Evolutionary conservation across 2,113 vertebrate species (phyloP).

Genomic region (Oryzias curvinotus): DNA sequence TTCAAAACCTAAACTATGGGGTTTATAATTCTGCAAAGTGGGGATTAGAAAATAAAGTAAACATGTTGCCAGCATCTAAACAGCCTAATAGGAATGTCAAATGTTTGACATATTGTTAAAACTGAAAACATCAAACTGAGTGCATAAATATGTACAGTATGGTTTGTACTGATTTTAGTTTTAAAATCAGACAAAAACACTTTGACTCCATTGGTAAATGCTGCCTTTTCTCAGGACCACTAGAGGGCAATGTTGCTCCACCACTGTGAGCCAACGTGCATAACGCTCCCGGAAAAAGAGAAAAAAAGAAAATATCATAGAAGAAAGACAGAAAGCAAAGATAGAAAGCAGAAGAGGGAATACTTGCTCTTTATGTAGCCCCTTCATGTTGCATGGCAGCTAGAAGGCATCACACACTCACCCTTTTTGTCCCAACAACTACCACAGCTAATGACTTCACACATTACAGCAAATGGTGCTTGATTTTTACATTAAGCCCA

Average conservation of each 20-base stretch:
- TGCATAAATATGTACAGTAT: not conserved
- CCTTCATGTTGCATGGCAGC: constrained; percentile 61
- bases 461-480: constrained; percentile 74
- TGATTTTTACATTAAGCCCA: constrained; percentile 71
- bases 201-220: constrained; percentile 32
- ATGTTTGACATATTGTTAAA: too few species aligned
- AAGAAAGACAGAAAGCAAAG: constrained; percentile 55
- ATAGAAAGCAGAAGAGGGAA: constrained; percentile 48
- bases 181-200: constrained; percentile 57
- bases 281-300: constrained; percentile 31
- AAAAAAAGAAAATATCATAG: constrained; percentile 32
- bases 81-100: not conserved
- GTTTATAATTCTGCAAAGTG: constrained; percentile 10
- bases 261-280: constrained; percentile 13
- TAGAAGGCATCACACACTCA: constrained; percentile 68
- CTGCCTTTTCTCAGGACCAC: constrained; percentile 27
- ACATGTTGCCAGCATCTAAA: constrained; percentile 7
- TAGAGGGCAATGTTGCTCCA: constrained; percentile 76
- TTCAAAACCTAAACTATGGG: constrained; percentile 1
- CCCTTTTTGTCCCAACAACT: constrained; percentile 72
- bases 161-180: constrained; percentile 8
- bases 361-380: constrained; percentile 63
- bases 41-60: constrained; percentile 5
- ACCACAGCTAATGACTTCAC: constrained; percentile 78
- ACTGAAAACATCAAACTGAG: not conserved